These are phyloP conservation scores for Dryobates pubescens DNA, from an alignment of 2,797 vertebrate genomes.

Conservation along the genomic window DNA sequence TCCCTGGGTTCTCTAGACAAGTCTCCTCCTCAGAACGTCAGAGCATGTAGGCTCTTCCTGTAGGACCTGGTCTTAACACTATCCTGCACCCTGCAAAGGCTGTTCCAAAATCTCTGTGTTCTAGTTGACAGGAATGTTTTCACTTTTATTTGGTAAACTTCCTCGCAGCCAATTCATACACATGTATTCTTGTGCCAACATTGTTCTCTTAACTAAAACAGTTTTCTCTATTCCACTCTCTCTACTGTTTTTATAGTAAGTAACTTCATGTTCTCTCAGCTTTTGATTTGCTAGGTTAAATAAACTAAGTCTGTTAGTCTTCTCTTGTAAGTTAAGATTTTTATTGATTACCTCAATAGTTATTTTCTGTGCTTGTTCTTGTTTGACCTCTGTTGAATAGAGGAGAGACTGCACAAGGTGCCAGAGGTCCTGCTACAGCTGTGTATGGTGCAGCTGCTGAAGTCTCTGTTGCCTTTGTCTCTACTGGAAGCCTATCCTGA, in stretches of 20 bases:
- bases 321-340: not conserved
- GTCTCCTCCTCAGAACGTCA: not conserved
- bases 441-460: not conserved
- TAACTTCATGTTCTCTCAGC: not conserved
- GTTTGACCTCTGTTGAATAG: not conserved
- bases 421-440: not conserved
- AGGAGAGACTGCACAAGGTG: not conserved
- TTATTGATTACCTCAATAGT: not conserved
- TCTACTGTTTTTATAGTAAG: not conserved
- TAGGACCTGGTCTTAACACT: not conserved
- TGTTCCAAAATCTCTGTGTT: not conserved
- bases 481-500: not conserved
- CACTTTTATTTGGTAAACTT: not conserved
- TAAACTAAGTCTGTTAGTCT: not conserved
- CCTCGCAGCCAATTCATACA: not conserved
- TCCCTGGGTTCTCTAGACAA: not conserved
- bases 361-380: not conserved
- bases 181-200: not conserved
- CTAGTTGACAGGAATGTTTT: not conserved
- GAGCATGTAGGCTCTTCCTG: not conserved
- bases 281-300: not conserved
- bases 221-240: not conserved
- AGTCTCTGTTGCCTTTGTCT: not conserved
- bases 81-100: not conserved
- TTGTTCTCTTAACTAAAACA: not conserved